Evolutionary conservation across 2,888 invertebrate genomes (phyloP).

Genomic region (Leuctra nigra): DNA sequence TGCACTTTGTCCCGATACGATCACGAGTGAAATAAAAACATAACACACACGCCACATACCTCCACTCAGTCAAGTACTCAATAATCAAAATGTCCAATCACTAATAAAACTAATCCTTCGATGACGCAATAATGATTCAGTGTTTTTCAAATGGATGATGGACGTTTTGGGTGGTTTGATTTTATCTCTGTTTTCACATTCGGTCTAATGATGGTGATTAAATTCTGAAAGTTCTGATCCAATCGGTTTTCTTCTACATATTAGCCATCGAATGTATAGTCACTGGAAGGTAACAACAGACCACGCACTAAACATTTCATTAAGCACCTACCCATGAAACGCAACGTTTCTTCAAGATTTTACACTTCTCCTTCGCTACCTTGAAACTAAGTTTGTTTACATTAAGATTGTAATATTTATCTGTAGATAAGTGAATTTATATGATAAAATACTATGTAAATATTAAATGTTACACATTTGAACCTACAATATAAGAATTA

Average conservation of each 20-base stretch:
- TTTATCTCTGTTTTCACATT: conserved; percentile 3
- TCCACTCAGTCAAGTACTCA: neutral
- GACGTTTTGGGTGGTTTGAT: conserved; percentile 19
- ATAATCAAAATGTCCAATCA: neutral
- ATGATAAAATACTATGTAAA: too few species aligned
- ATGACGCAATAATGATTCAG: conserved; percentile 5
- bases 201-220: conserved; percentile 15
- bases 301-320: too few species aligned
- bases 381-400: too few species aligned
- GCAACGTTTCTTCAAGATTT: too few species aligned
- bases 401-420: too few species aligned
- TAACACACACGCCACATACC: neutral
- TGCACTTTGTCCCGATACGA: neutral
- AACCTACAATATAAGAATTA: too few species aligned
- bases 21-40: neutral
- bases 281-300: neutral
- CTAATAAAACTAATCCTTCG: conserved; percentile 5
- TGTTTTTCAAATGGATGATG: conserved; percentile 16
- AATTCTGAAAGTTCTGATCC: conserved; percentile 10
- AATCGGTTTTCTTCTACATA: conserved; percentile 1
- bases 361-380: too few species aligned
- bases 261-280: conserved; percentile 1
- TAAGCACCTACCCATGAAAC: too few species aligned
- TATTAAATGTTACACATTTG: too few species aligned
- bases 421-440: too few species aligned